These are phyloP conservation scores for Portunus trituberculatus DNA, from an alignment of 1,140 invertebrate genomes.

Conservation along the genomic window DNA sequence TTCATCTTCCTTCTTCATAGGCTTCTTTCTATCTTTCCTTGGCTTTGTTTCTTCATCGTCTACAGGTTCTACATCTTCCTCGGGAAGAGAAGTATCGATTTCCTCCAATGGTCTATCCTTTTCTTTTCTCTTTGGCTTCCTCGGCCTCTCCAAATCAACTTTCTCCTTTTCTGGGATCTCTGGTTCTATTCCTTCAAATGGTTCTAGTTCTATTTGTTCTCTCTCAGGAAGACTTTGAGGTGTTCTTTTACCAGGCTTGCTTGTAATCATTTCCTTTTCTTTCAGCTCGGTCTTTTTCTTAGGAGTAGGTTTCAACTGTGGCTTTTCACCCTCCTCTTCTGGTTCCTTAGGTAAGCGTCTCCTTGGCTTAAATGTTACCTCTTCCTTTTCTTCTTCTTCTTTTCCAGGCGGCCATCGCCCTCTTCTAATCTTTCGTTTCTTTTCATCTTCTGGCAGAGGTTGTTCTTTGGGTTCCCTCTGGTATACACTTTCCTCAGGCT, in stretches of 20 bases:
- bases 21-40: not conserved
- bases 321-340: conserved; percentile 58
- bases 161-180: conserved; percentile 78
- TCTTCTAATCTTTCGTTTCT: conserved; percentile 57
- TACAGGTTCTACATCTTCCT: conserved; percentile 8
- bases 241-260: conserved; percentile 77
- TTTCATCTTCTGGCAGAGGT: not conserved
- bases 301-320: conserved; percentile 53
- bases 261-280: conserved; percentile 61
- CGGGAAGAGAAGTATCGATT: not conserved
- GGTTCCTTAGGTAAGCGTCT: conserved; percentile 64
- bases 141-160: conserved; percentile 35
- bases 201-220: conserved; percentile 47
- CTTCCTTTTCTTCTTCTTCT: conserved; percentile 63
- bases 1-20: conserved; percentile 46
- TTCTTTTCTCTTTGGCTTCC: not conserved
- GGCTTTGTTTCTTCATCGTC: conserved; percentile 35
- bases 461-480: conserved; percentile 49
- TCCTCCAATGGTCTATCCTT: conserved; percentile 26
- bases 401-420: conserved; percentile 32
- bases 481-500: conserved; percentile 78
- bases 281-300: conserved; percentile 51
- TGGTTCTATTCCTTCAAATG: conserved; percentile 72
- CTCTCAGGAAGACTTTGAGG: conserved; percentile 71
- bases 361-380: conserved; percentile 62